Evolutionary conservation across 2,888 invertebrate species (phyloP), one percentile per base, ranked within the genome.

Genomic region (Linnaemya tessellans): DNA sequence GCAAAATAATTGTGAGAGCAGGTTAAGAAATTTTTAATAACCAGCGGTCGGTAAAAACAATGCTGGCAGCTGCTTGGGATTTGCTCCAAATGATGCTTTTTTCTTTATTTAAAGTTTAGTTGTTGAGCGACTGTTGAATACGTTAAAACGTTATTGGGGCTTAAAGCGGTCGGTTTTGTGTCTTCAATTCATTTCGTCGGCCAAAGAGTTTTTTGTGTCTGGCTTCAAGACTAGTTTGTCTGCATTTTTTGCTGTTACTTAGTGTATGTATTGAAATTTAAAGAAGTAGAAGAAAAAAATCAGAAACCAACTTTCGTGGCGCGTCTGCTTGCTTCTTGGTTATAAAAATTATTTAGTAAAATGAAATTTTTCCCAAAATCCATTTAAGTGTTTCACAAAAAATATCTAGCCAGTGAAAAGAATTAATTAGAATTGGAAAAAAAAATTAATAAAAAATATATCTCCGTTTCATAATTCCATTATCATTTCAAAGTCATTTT

Each of bases 51-150:
- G 4, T 54, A 25, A 30, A 64, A 8, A 9, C 8, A 18, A n/a
- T 35, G 22, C 1, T 25, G 41, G 10, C 5, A 56, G 80, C 65
- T 77, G n/a, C 15, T 18, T 74, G 82, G 8, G 20, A 22, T 43
- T n/a, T 84, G 85, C 79, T 85, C 85, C 46, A 85, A 46, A 82
- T 82, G 85, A 85, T 85, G 85, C 82, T 82, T 78, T 85, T 73
- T 70, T 54, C 15, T 54, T 64, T 13, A 65, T 62, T 71, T 49
- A 67, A 74, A 74, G 41, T 83, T 83, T 80, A 85, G 85, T 85
- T 85, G 75, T 82, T 51, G 82, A 82, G 79, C 74, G 82, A 75
- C 82, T 82, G 79, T 80, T 65, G 71, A 56, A 22, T 22, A 71
- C 68, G 78, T 65, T 65, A 51, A 67, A 80, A 67, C 82, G 79